Evolutionary conservation across 2,888 invertebrate genomes (phyloP).

Genomic region (Sympetrum striolatum): DNA sequence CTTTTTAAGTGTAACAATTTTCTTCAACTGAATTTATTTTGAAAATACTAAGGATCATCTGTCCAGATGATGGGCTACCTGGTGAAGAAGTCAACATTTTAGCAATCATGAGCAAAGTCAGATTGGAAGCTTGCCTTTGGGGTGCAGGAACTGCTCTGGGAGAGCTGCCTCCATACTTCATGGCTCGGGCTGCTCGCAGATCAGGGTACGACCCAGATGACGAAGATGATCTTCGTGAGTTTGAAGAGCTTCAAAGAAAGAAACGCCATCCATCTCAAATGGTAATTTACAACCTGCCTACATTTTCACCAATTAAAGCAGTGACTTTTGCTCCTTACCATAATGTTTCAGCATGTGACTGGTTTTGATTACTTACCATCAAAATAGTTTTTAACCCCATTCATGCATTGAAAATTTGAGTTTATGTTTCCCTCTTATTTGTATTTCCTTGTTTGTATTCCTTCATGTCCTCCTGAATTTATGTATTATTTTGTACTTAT

Average conservation of each 20-base stretch:
- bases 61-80: conserved; percentile 74
- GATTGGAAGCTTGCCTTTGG: conserved; percentile 98
- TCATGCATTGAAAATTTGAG: too few relatives aligned
- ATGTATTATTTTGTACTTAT: too few relatives aligned
- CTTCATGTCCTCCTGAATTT: too few relatives aligned
- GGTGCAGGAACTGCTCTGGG: conserved; percentile 98
- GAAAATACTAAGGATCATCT: conserved; percentile 75
- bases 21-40: background rate
- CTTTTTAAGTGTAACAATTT: background rate
- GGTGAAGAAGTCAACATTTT: conserved; percentile 77
- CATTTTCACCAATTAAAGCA: background rate
- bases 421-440: too few relatives aligned
- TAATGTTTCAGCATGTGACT: background rate
- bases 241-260: conserved; percentile 74
- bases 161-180: conserved; percentile 98
- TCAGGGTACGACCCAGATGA: conserved; percentile 66
- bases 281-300: conserved; percentile 51
- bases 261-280: conserved; percentile 57
- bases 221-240: conserved; percentile 76
- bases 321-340: background rate
- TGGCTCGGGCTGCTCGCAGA: conserved; percentile 93
- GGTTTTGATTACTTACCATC: too few relatives aligned
- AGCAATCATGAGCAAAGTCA: conserved; percentile 92
- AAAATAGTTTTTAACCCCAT: too few relatives aligned
- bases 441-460: too few relatives aligned